Evolutionary conservation across 2,888 invertebrate species (phyloP).

Genomic region (Drosophila vallismaia): DNA sequence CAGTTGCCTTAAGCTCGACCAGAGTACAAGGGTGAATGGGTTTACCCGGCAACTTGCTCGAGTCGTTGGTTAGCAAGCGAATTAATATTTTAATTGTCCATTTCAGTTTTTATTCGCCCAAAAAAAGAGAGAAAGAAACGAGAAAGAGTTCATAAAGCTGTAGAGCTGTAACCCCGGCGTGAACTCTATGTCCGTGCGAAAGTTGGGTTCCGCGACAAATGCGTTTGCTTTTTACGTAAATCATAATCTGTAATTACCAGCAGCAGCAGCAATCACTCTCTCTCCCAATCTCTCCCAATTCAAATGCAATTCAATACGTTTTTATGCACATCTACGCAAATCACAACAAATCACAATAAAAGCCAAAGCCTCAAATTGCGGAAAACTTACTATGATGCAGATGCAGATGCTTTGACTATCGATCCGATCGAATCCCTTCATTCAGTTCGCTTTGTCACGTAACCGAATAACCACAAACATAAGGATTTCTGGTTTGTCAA

Average conservation of each 20-base stretch:
- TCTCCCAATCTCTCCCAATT: background rate
- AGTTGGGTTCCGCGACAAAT: conserved; percentile 17
- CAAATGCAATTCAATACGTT: conserved; percentile 21
- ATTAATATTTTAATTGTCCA: conserved; percentile 17
- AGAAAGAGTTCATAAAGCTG: conserved; percentile 4
- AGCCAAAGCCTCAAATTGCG: conserved; percentile 2
- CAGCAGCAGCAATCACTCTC: background rate
- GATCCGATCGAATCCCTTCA: conserved; percentile 6
- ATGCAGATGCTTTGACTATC: background rate
- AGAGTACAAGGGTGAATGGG: conserved; percentile 3
- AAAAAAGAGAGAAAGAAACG: background rate
- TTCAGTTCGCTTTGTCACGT: background rate
- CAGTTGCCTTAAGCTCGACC: too few relatives aligned
- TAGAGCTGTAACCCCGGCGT: conserved; percentile 7
- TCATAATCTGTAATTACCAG: conserved; percentile 1
- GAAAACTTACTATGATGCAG: conserved; percentile 10
- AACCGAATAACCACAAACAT: conserved; percentile 11
- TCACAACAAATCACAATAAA: conserved; percentile 6
- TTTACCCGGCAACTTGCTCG: background rate
- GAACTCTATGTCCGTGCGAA: conserved; percentile 11
- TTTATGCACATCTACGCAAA: conserved; percentile 3
- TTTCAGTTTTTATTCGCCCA: conserved; percentile 1
- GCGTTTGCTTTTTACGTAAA: conserved; percentile 2
- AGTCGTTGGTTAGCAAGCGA: conserved; percentile 14
- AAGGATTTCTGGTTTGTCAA: conserved; percentile 5